phyloP scores from a whole-genome alignment of 2,113 vertebrate genomes.

The Hucho hucho region DNA sequence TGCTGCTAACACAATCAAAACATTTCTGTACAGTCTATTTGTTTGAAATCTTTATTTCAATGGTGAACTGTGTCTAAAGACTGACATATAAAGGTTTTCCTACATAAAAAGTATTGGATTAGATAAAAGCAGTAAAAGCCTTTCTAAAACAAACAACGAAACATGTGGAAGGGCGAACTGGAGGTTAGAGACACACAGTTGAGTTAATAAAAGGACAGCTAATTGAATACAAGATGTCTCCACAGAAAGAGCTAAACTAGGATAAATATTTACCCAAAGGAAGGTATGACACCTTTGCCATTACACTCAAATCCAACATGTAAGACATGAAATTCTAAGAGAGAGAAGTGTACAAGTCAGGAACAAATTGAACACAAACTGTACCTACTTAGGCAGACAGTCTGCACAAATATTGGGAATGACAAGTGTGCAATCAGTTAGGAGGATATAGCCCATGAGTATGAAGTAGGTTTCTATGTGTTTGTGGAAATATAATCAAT shows the following conservation, averaged over 20 bases:
- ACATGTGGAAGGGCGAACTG: too few species aligned
- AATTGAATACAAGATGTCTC: conserved; percentile 17
- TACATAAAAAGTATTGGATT: conserved; percentile 9
- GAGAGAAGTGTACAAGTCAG: conserved; percentile 14
- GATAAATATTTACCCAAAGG: conserved; percentile 10
- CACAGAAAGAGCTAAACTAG: conserved; percentile 26
- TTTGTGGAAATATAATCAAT: too few species aligned
- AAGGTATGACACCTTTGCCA: background rate
- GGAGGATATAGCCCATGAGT: background rate
- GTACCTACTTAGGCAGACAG: conserved; percentile 11
- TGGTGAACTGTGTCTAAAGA: conserved; percentile 40
- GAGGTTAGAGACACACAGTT: conserved; percentile 22
- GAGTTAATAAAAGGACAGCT: conserved; percentile 11
- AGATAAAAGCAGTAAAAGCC: too few species aligned
- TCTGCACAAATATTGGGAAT: background rate
- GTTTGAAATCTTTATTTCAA: conserved; percentile 60
- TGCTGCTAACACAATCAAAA: conserved; percentile 25
- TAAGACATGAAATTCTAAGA: conserved; percentile 1
- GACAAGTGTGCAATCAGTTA: background rate
- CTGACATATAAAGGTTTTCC: conserved; percentile 43
- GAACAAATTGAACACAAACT: conserved; percentile 44
- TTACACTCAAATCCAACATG: conserved; percentile 27
- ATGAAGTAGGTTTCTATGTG: too few species aligned
- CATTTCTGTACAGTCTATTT: conserved; percentile 39
- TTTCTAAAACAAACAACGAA: too few species aligned